A percentile compares a stretch with the other conserved stretches of the same genome.
These are phyloP conservation scores for Agonopterix arenella DNA, from an alignment of 2,888 invertebrate genomes.

Conservation along the genomic window DNA sequence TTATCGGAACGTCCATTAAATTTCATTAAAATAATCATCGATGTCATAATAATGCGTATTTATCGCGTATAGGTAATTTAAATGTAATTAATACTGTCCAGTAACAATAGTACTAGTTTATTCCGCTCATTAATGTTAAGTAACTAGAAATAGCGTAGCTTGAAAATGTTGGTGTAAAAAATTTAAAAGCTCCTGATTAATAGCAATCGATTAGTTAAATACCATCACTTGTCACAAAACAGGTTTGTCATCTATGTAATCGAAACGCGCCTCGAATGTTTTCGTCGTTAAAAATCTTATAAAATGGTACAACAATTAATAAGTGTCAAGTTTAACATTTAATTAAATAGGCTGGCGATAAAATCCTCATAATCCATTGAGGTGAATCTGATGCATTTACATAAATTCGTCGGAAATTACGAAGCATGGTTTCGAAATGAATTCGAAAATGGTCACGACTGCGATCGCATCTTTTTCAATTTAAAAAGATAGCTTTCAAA, in stretches of 20 bases:
- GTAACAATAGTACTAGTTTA: no score
- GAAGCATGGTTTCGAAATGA: constrained; percentile 8
- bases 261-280: constrained; percentile 40
- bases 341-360: constrained; percentile 51
- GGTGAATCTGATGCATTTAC: constrained; percentile 8
- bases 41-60: not conserved
- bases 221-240: constrained; percentile 51
- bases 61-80: no score
- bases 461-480: not conserved
- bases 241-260: constrained; percentile 50
- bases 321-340: constrained; percentile 63
- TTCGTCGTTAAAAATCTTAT: constrained; percentile 52
- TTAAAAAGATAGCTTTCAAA: no score
- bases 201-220: constrained; percentile 51
- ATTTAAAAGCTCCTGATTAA: constrained; percentile 35
- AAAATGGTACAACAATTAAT: constrained; percentile 59
- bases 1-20: constrained; percentile 39
- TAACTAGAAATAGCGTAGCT: not conserved
- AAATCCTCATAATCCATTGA: constrained; percentile 34
- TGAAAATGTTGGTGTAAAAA: not conserved
- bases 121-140: no score
- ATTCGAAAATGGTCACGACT: not conserved
- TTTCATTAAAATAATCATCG: constrained; percentile 29
- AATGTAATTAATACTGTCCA: not conserved
- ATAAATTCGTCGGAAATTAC: constrained; percentile 7